Evolutionary conservation across 2,888 invertebrate species (phyloP).

Genomic region (Geophilus truncorum): DNA sequence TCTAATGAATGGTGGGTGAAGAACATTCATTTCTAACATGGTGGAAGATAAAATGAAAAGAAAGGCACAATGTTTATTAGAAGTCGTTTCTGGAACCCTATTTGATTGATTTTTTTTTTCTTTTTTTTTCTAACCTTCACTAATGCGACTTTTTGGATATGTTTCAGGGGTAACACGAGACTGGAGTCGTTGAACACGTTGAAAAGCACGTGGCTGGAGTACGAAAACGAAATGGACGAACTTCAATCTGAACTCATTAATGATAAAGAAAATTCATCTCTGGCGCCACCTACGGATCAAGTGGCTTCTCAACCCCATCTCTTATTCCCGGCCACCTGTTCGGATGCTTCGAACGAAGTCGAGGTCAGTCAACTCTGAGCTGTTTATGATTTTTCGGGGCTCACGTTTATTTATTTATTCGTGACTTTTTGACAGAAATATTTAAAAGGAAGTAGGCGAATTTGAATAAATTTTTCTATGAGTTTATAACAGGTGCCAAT

Average conservation of each 20-base stretch:
- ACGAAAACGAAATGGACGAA: slow-evolving; percentile 27
- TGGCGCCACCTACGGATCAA: neutral
- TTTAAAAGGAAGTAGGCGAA: neutral
- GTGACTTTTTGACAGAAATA: neutral
- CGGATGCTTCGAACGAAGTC: neutral
- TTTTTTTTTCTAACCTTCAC: neutral
- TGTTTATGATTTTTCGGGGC: neutral
- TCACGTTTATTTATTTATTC: neutral
- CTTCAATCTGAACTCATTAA: slow-evolving; percentile 47
- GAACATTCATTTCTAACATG: neutral
- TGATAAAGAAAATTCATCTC: slow-evolving; percentile 50
- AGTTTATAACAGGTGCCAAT: neutral
- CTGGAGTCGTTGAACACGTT: neutral
- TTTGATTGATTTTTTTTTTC: neutral
- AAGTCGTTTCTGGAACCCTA: neutral
- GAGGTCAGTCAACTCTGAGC: neutral
- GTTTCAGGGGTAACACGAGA: neutral
- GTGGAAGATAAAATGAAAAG: neutral
- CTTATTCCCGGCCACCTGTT: neutral
- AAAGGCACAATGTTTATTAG: neutral
- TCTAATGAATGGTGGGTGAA: neutral
- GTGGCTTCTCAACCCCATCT: neutral
- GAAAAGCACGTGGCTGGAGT: slow-evolving; percentile 25
- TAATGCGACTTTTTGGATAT: neutral
- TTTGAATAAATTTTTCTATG: neutral